Percentiles rank a stretch among this genome's conserved stretches.
phyloP scores from a whole-genome alignment of 2,888 invertebrate genomes.

The Drosophila mercatorum region DNA sequence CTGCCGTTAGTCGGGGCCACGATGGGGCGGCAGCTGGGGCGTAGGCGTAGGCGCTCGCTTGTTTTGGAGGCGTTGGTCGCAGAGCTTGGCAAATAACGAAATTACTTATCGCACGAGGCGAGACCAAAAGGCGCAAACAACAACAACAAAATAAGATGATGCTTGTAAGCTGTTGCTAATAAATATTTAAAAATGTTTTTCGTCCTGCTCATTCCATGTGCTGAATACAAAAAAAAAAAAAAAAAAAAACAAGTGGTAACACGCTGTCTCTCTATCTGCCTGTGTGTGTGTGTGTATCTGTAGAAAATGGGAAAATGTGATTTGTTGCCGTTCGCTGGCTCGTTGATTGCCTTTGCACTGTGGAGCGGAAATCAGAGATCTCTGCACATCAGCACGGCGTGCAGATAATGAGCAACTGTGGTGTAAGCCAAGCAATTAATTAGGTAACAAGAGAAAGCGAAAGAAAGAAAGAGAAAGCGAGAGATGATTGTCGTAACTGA shows the following conservation, averaged over 20 bases:
- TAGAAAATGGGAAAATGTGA: constrained; percentile 64
- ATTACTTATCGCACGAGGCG: constrained; percentile 72
- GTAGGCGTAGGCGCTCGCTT: background rate
- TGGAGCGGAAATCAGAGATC: constrained; percentile 28
- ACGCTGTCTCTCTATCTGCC: background rate
- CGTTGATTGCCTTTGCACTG: constrained; percentile 31
- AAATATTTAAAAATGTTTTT: constrained; percentile 79
- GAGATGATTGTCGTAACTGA: background rate
- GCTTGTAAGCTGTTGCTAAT: constrained; percentile 77
- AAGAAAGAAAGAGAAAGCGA: background rate
- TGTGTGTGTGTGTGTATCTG: constrained; percentile 17
- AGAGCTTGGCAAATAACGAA: constrained; percentile 76
- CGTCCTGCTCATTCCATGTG: constrained; percentile 23
- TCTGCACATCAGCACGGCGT: background rate
- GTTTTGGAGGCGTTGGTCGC: constrained; percentile 47
- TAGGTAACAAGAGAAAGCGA: constrained; percentile 40
- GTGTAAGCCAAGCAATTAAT: constrained; percentile 53
- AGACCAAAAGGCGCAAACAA: constrained; percentile 46
- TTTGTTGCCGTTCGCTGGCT: constrained; percentile 44
- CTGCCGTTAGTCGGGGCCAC: background rate
- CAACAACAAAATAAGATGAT: constrained; percentile 60
- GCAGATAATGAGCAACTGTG: constrained; percentile 1
- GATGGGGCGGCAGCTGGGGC: no score
- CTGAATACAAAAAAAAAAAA: constrained; percentile 1
- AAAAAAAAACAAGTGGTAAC: constrained; percentile 15